Evolutionary conservation across 37 sponge, comb jelly and placozoan species (phyloP).

Genomic region (Theonella swinhoei): DNA sequence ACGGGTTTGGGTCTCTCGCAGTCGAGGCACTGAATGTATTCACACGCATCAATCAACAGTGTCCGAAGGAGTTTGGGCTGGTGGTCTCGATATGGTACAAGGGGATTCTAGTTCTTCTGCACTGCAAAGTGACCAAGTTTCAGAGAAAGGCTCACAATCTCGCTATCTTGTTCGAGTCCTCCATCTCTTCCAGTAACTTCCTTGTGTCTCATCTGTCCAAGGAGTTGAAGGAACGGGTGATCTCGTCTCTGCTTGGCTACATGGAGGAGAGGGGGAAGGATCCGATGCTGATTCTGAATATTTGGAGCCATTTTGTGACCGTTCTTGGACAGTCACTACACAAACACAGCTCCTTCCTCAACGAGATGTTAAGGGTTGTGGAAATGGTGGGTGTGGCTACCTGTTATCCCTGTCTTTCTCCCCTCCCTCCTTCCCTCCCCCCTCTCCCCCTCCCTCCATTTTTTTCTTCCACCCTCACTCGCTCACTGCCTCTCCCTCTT

Average conservation of each 20-base stretch:
- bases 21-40: conserved; percentile 23
- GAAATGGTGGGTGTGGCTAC: conserved; percentile 26
- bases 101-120: background rate
- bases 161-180: background rate
- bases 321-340: conserved; percentile 24
- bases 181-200: background rate
- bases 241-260: conserved; percentile 8
- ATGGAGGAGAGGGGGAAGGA: conserved; percentile 5
- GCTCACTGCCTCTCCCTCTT: background rate
- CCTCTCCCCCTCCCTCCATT: background rate
- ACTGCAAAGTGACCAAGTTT: background rate
- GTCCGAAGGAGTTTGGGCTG: background rate
- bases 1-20: background rate
- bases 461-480: background rate
- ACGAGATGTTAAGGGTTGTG: conserved; percentile 34
- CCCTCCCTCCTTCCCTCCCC: no score
- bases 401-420: no score
- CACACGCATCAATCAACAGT: conserved; percentile 1
- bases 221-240: background rate
- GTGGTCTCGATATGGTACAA: background rate
- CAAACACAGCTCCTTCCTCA: conserved; percentile 38
- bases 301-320: conserved; percentile 25
- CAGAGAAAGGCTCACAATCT: conserved; percentile 5
- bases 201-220: background rate
- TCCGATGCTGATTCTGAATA: conserved; percentile 12